Evolutionary conservation across 2,113 vertebrate species (phyloP).

Genomic region (Macrotus californicus): DNA sequence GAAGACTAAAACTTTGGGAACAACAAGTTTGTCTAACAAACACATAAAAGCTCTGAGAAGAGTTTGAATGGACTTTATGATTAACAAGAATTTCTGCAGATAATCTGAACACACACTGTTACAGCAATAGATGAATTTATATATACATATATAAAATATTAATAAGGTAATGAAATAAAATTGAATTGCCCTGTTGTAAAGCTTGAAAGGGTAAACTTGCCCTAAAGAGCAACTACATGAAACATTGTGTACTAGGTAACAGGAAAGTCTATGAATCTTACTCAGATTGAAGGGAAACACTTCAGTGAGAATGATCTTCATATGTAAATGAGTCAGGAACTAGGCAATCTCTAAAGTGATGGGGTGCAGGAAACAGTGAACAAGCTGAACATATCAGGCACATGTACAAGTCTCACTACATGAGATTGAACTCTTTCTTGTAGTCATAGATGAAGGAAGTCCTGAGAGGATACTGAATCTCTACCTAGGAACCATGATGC

Average conservation of each 20-base stretch:
- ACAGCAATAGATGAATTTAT: not conserved
- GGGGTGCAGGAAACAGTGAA: not conserved
- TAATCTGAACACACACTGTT: not conserved
- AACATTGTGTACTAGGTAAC: not conserved
- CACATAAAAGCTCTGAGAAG: not conserved
- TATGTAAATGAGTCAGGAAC: not conserved
- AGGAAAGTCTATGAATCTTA: not conserved
- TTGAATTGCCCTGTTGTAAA: not conserved
- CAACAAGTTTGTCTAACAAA: not conserved
- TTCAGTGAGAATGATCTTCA: not conserved
- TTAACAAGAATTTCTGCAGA: not conserved
- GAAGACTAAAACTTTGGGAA: not conserved
- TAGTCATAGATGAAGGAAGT: not conserved
- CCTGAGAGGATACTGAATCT: not conserved
- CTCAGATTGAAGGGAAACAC: not conserved
- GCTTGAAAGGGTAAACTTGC: not conserved
- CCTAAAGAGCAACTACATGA: not conserved
- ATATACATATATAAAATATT: not conserved
- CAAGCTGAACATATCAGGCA: not conserved
- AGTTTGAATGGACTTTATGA: not conserved
- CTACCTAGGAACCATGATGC: not conserved
- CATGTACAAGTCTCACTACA: not conserved
- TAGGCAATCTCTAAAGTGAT: not conserved
- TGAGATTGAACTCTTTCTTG: not conserved
- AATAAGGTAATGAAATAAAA: not conserved